Conservation (phyloP, 1,140 invertebrate genomes). For the Calephelis virginiensis region DNA sequence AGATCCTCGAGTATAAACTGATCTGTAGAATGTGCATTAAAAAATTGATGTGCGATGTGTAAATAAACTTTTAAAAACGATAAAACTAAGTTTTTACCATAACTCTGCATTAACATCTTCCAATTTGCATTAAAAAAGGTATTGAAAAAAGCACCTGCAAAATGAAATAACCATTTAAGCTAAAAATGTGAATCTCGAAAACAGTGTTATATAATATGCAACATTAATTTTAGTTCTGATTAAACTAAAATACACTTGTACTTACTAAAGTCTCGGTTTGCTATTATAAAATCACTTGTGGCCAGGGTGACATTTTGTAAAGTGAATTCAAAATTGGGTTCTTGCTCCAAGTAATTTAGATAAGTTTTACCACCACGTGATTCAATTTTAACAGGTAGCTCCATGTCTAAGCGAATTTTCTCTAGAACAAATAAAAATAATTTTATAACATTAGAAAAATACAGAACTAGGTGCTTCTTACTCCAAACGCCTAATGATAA, state of each 20-base stretch:
- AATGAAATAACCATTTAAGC: not conserved
- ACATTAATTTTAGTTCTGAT: no score
- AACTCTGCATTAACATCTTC: not conserved
- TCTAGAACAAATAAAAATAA: not conserved
- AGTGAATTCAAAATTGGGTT: not conserved
- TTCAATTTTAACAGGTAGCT: not conserved
- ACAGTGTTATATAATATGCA: no score
- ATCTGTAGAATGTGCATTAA: not conserved
- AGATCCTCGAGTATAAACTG: not conserved
- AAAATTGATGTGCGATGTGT: not conserved
- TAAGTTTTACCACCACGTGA: not conserved
- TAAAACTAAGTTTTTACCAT: not conserved
- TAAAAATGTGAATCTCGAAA: no score
- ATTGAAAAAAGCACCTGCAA: not conserved
- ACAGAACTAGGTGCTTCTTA: no score
- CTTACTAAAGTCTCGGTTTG: not conserved
- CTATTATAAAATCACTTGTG: not conserved
- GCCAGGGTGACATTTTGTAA: not conserved
- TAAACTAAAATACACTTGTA: not conserved
- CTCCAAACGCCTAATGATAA: no score
- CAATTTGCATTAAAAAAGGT: not conserved
- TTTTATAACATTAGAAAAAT: no score
- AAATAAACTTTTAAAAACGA: not conserved
- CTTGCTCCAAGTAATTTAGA: not conserved
- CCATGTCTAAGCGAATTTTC: not conserved